phyloP scores from a whole-genome alignment of 2,888 invertebrate genomes.

The Lasioglossum lativentre region DNA sequence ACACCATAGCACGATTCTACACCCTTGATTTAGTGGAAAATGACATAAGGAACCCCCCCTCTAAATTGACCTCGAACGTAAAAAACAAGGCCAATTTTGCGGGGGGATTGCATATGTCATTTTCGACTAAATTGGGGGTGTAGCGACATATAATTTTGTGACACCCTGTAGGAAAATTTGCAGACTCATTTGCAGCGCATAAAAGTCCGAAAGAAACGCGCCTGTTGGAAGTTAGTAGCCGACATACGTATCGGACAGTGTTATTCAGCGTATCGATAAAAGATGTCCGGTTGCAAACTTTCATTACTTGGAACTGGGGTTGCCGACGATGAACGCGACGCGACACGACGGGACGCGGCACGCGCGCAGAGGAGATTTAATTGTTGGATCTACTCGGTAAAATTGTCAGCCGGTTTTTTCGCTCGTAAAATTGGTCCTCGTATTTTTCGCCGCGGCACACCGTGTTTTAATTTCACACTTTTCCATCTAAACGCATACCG shows the following conservation, averaged over 20 bases:
- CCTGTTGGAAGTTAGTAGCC: background rate
- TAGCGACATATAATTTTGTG: no score
- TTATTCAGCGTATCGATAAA: background rate
- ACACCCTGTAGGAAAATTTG: no score
- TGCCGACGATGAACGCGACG: background rate
- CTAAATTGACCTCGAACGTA: no score
- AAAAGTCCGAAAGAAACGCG: background rate
- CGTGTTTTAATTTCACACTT: constrained; percentile 50
- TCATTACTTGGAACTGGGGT: background rate
- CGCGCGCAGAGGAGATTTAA: background rate
- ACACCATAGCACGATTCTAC: no score
- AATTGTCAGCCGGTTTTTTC: background rate
- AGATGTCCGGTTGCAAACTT: background rate
- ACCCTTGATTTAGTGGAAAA: no score
- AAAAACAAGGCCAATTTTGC: no score
- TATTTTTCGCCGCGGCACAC: background rate
- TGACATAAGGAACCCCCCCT: no score
- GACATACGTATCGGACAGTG: background rate
- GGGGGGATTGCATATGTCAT: no score
- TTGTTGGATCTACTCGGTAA: background rate
- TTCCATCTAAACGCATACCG: constrained; percentile 27
- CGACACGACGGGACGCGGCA: background rate
- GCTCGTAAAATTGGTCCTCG: background rate
- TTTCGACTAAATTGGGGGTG: no score
- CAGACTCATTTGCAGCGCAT: no score